Evolutionary conservation across 2,888 invertebrate genomes (phyloP), one percentile per base, ranked within the genome.

Genomic region (Stratiomys singularior): DNA sequence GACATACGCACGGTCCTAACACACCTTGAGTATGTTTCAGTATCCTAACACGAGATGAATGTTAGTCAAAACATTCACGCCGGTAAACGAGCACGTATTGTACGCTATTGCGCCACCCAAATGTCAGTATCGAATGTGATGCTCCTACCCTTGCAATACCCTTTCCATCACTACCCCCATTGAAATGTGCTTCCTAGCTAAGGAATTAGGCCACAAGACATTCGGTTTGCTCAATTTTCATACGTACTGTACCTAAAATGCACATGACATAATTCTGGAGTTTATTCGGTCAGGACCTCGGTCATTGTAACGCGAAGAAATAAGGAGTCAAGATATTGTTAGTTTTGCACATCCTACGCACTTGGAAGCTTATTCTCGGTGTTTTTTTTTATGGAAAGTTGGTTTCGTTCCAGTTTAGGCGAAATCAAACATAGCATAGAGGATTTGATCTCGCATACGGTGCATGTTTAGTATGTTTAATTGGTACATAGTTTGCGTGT

Each of bases 261-360:
- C 74, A 74, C 74, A 74, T 74, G 74, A 74, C 74, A 74, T 74
- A 74, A 74, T 74, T 74, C 58, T 23, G 3, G n/a, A 46, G 74
- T 60, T 60, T 37, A 74, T 58, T 74, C 74, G 74, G 74, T 74
- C 74, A 74, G 74, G 74, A 74, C 58, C 72, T 72, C 58, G 27
- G 69, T 66, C 66, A 11, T 44, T 44, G 37, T 11, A 44, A 44
- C 37, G 66, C 44, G 21, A 37, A 66, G 66, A 21, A 66, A 18
- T 66, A n/a, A 52, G 52, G 52, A 52, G 18, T 52, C 18, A 13
- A 18, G 15, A 2, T n/a, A 18, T 52, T 52, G 52, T 52, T 9
- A 4, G 18, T 52, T 52, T 4, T 18, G 18, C 52, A 52, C 4
- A 9, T 52, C 15, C 15, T 18, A 4, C 15, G 4, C 18, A 4